Conservation (phyloP, 1,140 invertebrate species). For the Panulirus ornatus region DNA sequence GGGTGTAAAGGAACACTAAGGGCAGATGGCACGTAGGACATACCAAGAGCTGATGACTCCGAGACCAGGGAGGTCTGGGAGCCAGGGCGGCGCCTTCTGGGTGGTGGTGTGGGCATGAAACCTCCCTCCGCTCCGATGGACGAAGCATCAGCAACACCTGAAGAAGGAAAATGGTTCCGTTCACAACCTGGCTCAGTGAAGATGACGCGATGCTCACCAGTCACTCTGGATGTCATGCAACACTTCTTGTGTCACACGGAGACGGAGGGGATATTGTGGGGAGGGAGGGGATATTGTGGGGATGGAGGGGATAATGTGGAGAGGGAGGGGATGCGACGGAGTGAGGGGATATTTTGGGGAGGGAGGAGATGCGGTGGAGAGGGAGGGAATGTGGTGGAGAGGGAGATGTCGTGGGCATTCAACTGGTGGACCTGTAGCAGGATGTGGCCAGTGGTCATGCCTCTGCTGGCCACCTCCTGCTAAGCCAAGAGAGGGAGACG, state of each 20-base stretch:
- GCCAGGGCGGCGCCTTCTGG: conserved; percentile 27
- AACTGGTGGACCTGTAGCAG: too few species aligned
- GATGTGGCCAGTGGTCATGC: too few species aligned
- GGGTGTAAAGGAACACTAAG: neutral
- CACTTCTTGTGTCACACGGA: too few species aligned
- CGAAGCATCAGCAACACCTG: neutral
- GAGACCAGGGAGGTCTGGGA: conserved; percentile 36
- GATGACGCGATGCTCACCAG: too few species aligned
- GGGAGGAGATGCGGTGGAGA: neutral
- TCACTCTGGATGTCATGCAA: too few species aligned
- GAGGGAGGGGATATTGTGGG: neutral
- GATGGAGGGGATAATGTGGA: neutral
- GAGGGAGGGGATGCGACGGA: neutral
- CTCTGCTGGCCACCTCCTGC: too few species aligned
- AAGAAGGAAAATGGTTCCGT: neutral
- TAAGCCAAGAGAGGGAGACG: too few species aligned
- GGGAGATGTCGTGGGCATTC: neutral
- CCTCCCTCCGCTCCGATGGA: conserved; percentile 3
- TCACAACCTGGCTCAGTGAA: too few species aligned
- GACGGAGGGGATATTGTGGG: neutral
- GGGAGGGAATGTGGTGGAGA: neutral
- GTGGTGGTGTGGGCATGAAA: conserved; percentile 33
- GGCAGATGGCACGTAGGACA: neutral
- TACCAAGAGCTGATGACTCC: conserved; percentile 43
- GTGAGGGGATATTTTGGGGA: neutral